phyloP scores from a whole-genome alignment of 1,140 invertebrate species.

The Teleopsis dalmanni region DNA sequence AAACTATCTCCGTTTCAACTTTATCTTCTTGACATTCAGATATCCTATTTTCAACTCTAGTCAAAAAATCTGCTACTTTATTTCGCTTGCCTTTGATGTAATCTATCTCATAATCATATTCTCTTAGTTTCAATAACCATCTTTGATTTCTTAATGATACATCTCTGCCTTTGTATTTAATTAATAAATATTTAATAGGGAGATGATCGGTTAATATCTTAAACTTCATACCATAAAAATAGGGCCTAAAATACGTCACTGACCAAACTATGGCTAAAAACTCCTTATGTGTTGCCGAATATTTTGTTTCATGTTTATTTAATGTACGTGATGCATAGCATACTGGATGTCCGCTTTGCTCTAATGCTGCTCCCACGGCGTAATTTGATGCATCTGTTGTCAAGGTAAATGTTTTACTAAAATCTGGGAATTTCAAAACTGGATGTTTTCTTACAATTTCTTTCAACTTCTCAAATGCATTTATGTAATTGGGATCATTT shows the following conservation, averaged over 20 bases:
- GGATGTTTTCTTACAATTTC: conserved; percentile 3
- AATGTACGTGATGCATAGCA: conserved; percentile 43
- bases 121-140: not conserved
- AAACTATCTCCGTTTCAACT: not conserved
- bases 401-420: conserved; percentile 5
- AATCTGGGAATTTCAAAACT: conserved; percentile 2
- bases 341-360: conserved; percentile 19
- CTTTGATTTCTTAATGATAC: not conserved
- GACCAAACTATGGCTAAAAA: conserved; percentile 42
- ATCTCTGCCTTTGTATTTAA: not conserved
- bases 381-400: conserved; percentile 10
- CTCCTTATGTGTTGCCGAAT: conserved; percentile 42
- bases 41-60: not conserved
- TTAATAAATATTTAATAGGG: not conserved
- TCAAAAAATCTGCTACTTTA: not conserved
- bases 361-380: conserved; percentile 16
- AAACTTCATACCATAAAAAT: conserved; percentile 35
- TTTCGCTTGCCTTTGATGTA: not conserved
- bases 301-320: conserved; percentile 37
- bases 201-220: not conserved
- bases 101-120: not conserved
- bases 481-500: conserved; percentile 1
- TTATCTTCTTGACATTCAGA: not conserved
- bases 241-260: conserved; percentile 45
- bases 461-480: conserved; percentile 11